Evolutionary conservation across 2,888 invertebrate species (phyloP).

Genomic region (Ecliptopera silaceata): DNA sequence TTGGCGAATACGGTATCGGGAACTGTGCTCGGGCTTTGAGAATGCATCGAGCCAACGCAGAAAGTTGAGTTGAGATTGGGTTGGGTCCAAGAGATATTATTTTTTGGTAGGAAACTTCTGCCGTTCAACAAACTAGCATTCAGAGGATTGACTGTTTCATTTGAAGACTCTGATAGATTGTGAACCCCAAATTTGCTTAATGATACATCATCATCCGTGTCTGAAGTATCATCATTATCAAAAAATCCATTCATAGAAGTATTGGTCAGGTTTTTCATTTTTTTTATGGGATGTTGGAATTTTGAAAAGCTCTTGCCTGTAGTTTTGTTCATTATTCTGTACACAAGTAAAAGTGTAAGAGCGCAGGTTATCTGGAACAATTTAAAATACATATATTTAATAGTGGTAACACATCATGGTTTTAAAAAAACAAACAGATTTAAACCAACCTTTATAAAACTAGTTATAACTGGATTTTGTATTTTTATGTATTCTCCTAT

Average conservation of each 20-base stretch:
- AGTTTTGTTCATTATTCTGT: slow-evolving; percentile 55
- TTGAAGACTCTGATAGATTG: slow-evolving; percentile 69
- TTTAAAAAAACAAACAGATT: not conserved
- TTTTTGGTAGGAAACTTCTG: slow-evolving; percentile 65
- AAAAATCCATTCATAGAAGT: slow-evolving; percentile 47
- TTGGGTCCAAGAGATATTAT: slow-evolving; percentile 65
- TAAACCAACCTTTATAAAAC: slow-evolving; percentile 67
- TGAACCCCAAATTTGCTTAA: slow-evolving; percentile 73
- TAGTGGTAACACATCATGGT: not conserved
- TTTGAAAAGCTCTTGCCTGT: slow-evolving; percentile 38
- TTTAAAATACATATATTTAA: slow-evolving; percentile 13
- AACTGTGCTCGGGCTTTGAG: slow-evolving; percentile 62
- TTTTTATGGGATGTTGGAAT: slow-evolving; percentile 51
- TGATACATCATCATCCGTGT: slow-evolving; percentile 76
- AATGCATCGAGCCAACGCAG: slow-evolving; percentile 60
- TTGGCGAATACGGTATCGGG: slow-evolving; percentile 68
- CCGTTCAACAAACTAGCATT: slow-evolving; percentile 62
- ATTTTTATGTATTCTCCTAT: slow-evolving; percentile 51
- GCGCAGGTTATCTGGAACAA: slow-evolving; percentile 65
- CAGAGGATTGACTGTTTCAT: slow-evolving; percentile 56
- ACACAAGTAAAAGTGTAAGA: slow-evolving; percentile 59
- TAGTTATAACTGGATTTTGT: slow-evolving; percentile 54
- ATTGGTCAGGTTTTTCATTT: slow-evolving; percentile 57
- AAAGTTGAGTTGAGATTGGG: slow-evolving; percentile 72
- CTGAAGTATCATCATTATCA: slow-evolving; percentile 59